Evolutionary conservation across 1,140 invertebrate genomes (phyloP).

Genomic region (Lordiphosa collinella): DNA sequence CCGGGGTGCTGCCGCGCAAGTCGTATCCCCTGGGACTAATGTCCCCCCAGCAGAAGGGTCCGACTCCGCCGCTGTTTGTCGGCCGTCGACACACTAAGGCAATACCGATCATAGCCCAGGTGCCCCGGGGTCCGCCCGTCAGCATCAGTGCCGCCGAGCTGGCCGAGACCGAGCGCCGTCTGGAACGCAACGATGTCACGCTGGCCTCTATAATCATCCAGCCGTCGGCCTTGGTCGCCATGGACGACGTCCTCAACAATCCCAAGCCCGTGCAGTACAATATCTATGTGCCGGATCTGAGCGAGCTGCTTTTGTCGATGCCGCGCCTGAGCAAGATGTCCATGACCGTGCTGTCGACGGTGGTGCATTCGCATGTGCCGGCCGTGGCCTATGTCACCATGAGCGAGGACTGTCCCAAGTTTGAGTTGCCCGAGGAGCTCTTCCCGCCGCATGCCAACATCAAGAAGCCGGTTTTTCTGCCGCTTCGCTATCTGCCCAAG

Average conservation of each 20-base stretch:
- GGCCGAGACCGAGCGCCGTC: background rate
- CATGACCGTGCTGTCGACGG: constrained; percentile 18
- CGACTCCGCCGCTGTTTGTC: constrained; percentile 35
- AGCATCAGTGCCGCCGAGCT: background rate
- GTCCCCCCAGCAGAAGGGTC: constrained; percentile 1
- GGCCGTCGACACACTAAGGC: constrained; percentile 7
- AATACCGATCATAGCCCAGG: no score
- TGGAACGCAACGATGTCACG: background rate
- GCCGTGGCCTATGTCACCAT: background rate
- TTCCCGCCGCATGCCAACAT: background rate
- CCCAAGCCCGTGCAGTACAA: background rate
- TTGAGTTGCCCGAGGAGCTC: constrained; percentile 18
- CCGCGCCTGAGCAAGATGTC: background rate
- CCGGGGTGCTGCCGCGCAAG: constrained; percentile 12
- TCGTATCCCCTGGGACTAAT: constrained; percentile 27
- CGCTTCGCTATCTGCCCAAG: constrained; percentile 15
- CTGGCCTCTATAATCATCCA: background rate
- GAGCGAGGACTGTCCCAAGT: background rate
- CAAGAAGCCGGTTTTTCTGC: constrained; percentile 14
- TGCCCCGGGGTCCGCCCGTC: no score
- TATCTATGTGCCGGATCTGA: constrained; percentile 30
- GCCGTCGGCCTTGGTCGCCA: background rate
- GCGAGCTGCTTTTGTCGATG: background rate
- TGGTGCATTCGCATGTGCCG: constrained; percentile 22
- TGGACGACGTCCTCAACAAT: background rate